Base-by-base conservation (phyloP, 1,140 invertebrate genomes). In the Apis florea region DNA sequence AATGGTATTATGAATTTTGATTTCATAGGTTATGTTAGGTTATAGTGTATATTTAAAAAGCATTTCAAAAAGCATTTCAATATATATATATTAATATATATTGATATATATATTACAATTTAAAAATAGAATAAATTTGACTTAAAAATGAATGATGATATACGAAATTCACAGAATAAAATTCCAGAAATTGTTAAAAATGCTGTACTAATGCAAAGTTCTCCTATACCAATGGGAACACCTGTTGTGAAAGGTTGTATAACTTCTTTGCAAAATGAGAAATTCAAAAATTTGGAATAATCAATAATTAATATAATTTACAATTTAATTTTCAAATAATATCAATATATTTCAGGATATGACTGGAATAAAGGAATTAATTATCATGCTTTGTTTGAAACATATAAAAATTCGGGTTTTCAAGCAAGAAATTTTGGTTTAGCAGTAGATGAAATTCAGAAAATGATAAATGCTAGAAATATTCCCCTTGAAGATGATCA, bases 381-480 rank as follows among this genome's bases (percentile, higher is more conserved):
- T 92, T 99, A 99, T 93, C 95, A 97, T 85, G 95, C 96, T 89
- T 91, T 99, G 26, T 94, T 99, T 9, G 92, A 97, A 79, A 96
- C 96, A 31, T 99, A 97, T 91, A 91, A 95, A 67, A 94, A 95
- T 73, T 97, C 96, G 63, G 99, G 99, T 66, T 99, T 99, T 92
- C 99, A 99, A 95, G 98, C 99, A 1, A 99, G 98, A 1, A 98
- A 97, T 95, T 98, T 99, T 93, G 98, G 97, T 0, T 94, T 96
- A 89, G 98, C 98, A 17, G 96, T 99, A 1, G 94, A 97, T 73
- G 98, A 99, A 95, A 97, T 99, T 68, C 97, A 98, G 86, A 96
- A 96, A 95, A 99, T 99, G 98, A 95, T 99, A 61, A 94, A 95
- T 89, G 95, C 95, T 89, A 94, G 96, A 84, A 94, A 95, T 31